Conservation (phyloP, 2,888 invertebrate species). For the Drosophila birchii region DNA sequence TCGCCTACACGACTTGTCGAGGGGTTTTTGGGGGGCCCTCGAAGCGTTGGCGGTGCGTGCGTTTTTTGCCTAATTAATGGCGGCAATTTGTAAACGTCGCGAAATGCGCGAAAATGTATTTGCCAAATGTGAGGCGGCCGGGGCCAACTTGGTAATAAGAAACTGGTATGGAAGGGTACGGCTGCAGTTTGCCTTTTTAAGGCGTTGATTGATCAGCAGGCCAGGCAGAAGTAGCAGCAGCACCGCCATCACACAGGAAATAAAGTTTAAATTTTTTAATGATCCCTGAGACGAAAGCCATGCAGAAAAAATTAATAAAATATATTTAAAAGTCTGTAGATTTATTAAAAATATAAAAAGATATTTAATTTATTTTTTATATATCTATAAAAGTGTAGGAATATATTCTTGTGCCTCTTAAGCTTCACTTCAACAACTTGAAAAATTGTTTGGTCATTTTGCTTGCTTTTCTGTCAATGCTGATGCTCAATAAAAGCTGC, state of each 20-base stretch:
- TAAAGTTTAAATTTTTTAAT: not conserved
- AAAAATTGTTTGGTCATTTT: not conserved
- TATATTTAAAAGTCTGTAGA: not conserved
- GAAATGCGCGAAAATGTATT: conserved; percentile 76
- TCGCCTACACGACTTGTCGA: conserved; percentile 64
- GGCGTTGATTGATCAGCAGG: conserved; percentile 82
- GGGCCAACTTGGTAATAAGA: conserved; percentile 63
- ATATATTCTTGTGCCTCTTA: not conserved
- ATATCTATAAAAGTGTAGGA: not conserved
- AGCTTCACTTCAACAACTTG: no score
- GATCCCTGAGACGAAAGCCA: not conserved
- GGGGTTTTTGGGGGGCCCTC: conserved; percentile 36
- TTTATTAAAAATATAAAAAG: not conserved
- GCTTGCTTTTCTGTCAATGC: no score
- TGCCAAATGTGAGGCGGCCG: conserved; percentile 62
- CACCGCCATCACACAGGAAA: conserved; percentile 12
- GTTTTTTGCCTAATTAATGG: conserved; percentile 82
- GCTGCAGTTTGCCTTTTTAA: conserved; percentile 65
- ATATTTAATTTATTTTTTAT: not conserved
- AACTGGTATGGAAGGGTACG: conserved; percentile 49
- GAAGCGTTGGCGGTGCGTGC: conserved; percentile 66
- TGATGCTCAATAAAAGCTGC: no score
- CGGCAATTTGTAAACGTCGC: conserved; percentile 83
- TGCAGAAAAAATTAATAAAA: fast-evolving
- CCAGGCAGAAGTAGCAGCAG: conserved; percentile 17